Base-by-base conservation (phyloP, 2,888 invertebrate genomes). In the Timema podura region DNA sequence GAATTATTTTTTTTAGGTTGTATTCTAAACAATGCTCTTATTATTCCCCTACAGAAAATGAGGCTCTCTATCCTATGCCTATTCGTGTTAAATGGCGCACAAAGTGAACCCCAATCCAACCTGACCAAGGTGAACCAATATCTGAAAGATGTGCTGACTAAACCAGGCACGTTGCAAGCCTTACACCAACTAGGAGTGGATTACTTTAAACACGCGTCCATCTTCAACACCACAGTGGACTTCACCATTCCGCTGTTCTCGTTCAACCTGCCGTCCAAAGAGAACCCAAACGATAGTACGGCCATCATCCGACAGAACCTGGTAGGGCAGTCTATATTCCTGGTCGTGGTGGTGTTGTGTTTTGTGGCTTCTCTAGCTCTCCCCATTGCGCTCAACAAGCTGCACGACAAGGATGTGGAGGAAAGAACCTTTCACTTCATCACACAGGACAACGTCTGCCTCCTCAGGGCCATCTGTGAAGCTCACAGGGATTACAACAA, bases 211-310 rank as follows among this genome's bases (percentile, higher is more conserved):
- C 46, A 71, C 7, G 68, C 71, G 8, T 68, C 54, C 46, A 68
- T 68, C 30, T 71, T 68, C 47, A 71, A 68, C 49, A 71, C 71
- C 13, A 68, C 65, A 6, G 71, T 71, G 3, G 71, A 71, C 15
- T 71, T 71, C 44, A 71, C 71, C 0, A 48, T 71, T 1, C 71
- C 71, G 5, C 61, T 71, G 45, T 71, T 71, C 48, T 71, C 71
- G 16, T 71, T 71, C 65, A 71, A 44, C 15, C 61, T 71, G 30
- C 71, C 71, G 45, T 45, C 66, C 8, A 30, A 51, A 65, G 71
- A 71, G 15, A 46, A 71, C 48, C 66, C 68, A 6, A 51, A 65
- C 13, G 68, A 71, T 30, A 44, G 59, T n/a, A 68, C 71, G 16
- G 54, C 71, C 0, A 51, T 71, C 6, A 59, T 68, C 6, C 68